These are phyloP conservation scores for Folsomia manolachei DNA, from an alignment of 2,888 invertebrate species.

Conservation along the genomic window DNA sequence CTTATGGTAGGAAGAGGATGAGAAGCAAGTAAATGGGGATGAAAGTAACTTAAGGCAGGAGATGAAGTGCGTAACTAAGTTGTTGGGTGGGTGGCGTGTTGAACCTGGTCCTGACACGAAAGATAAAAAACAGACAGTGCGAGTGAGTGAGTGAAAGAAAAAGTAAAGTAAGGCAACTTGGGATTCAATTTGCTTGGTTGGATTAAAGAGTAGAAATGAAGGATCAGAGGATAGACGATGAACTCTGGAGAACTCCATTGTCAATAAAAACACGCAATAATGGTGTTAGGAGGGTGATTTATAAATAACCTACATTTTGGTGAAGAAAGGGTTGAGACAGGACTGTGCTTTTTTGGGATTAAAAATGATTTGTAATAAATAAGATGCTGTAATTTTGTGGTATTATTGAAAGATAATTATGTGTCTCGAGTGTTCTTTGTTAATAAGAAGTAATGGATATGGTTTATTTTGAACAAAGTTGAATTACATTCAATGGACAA, in stretches of 20 bases:
- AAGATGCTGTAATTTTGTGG: no score
- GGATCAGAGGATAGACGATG: not conserved
- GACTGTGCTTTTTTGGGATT: no score
- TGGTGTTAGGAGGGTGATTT: not conserved
- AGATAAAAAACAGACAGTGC: no score
- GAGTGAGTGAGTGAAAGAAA: not conserved
- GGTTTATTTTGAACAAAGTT: no score
- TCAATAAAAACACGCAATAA: slow-evolving; percentile 6
- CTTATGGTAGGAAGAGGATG: no score
- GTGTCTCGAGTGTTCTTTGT: no score
- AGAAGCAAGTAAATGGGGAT: not conserved
- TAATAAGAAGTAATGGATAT: no score
- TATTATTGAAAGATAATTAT: no score
- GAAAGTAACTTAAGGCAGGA: not conserved
- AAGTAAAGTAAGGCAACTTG: not conserved
- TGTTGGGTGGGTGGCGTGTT: not conserved
- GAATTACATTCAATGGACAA: no score
- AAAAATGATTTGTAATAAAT: no score
- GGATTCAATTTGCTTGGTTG: not conserved
- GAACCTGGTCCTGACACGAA: not conserved
- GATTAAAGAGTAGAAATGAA: not conserved
- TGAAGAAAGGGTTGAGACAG: no score
- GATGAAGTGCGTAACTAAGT: slow-evolving; percentile 3
- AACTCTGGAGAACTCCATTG: not conserved
- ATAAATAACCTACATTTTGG: no score